phyloP scores from a whole-genome alignment of 2,888 invertebrate genomes.

The Patella caerulea region DNA sequence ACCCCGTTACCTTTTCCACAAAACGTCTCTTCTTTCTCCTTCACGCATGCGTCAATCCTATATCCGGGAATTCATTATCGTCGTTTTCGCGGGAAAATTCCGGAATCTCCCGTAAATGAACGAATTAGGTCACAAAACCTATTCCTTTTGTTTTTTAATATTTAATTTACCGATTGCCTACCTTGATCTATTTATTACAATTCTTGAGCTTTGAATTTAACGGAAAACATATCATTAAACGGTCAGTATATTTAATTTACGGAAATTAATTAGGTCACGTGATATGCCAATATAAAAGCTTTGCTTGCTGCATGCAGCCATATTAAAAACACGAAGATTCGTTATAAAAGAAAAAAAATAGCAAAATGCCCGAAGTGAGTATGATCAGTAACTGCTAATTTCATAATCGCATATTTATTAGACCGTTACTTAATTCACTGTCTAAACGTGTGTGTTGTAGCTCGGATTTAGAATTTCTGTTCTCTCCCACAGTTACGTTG shows the following conservation, averaged over 20 bases:
- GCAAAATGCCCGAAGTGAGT: conserved; percentile 7
- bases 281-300: neutral
- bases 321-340: neutral
- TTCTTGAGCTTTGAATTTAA: no score
- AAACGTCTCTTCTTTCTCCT: conserved; percentile 10
- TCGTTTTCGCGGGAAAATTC: conserved; percentile 39
- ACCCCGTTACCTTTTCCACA: no score
- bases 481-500: no score
- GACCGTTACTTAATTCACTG: no score
- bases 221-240: no score
- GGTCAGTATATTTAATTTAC: neutral
- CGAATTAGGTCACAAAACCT: neutral
- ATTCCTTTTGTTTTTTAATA: no score
- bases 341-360: conserved; percentile 3
- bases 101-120: conserved; percentile 26
- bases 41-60: conserved; percentile 38
- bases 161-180: no score
- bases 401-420: no score
- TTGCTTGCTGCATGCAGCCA: neutral
- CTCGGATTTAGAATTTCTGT: no score
- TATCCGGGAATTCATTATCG: conserved; percentile 41
- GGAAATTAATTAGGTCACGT: conserved; percentile 9
- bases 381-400: neutral
- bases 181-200: no score
- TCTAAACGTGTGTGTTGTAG: no score